Evolutionary conservation across 2,888 invertebrate genomes (phyloP).

Genomic region (Macaria liturata): DNA sequence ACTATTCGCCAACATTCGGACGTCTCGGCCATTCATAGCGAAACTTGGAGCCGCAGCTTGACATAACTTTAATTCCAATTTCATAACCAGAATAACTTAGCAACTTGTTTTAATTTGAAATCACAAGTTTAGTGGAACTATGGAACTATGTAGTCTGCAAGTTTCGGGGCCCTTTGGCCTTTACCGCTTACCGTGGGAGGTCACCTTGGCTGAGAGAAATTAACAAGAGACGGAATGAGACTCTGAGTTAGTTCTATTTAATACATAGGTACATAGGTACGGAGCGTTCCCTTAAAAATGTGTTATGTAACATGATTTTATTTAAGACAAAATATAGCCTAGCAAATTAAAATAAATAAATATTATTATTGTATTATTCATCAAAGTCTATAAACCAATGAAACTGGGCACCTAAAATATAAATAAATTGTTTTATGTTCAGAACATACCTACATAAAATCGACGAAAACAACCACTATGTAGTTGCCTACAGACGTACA

Average conservation of each 20-base stretch:
- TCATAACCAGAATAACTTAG: slow-evolving; percentile 29
- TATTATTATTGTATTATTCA: too few species aligned
- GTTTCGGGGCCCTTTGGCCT: slow-evolving; percentile 14
- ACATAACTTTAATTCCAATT: slow-evolving; percentile 28
- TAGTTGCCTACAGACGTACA: too few species aligned
- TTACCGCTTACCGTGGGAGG: slow-evolving; percentile 1
- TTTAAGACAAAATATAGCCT: too few species aligned
- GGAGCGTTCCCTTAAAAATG: too few species aligned
- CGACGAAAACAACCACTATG: too few species aligned
- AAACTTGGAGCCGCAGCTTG: slow-evolving; percentile 19
- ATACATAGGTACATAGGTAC: too few species aligned
- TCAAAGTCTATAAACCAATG: too few species aligned
- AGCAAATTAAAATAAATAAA: too few species aligned
- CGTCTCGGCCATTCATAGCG: slow-evolving; percentile 3
- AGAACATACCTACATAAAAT: too few species aligned
- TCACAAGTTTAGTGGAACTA: slow-evolving; percentile 18
- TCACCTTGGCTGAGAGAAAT: slow-evolving; percentile 5
- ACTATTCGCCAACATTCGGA: not conserved
- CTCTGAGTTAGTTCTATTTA: not conserved
- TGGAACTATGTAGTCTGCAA: slow-evolving; percentile 11
- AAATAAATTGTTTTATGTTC: too few species aligned
- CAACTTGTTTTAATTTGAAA: slow-evolving; percentile 26
- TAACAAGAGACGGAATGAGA: not conserved
- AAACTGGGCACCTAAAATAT: too few species aligned
- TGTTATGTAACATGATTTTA: too few species aligned